Percentiles rank a stretch among this genome's conserved stretches.
Evolutionary conservation across 2,888 invertebrate species (phyloP).

Genomic region (Lithodes maja): DNA sequence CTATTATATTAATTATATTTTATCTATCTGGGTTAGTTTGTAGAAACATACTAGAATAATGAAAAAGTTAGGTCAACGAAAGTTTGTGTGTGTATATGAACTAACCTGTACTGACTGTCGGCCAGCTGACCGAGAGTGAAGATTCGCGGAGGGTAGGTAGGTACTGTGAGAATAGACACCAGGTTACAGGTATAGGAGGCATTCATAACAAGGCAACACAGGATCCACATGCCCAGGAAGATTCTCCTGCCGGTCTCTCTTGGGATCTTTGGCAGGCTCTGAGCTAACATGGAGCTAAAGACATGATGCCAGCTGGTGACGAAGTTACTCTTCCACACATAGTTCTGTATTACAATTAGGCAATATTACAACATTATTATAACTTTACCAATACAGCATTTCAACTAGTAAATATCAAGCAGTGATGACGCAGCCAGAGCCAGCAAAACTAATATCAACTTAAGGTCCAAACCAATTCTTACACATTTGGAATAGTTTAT

Average conservation of each 20-base stretch:
- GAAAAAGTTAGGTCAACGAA: too few relatives aligned
- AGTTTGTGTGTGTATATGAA: not conserved
- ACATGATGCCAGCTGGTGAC: not conserved
- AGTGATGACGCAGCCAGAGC: too few relatives aligned
- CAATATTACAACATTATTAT: not conserved
- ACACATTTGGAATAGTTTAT: too few relatives aligned
- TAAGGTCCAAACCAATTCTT: too few relatives aligned
- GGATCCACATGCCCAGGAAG: constrained; percentile 14
- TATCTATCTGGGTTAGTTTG: too few relatives aligned
- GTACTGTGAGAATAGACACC: constrained; percentile 2
- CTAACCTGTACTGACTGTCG: constrained; percentile 21
- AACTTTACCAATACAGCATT: not conserved
- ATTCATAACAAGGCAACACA: not conserved
- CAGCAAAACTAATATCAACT: too few relatives aligned
- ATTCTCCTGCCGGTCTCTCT: not conserved
- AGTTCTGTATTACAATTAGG: not conserved
- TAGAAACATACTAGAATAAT: too few relatives aligned
- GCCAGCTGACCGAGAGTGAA: not conserved
- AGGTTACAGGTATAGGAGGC: constrained; percentile 27
- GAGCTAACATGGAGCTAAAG: not conserved
- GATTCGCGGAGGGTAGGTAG: constrained; percentile 7
- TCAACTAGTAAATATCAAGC: too few relatives aligned
- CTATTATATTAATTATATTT: too few relatives aligned
- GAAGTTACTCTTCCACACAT: not conserved
- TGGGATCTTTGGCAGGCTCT: not conserved